Conservation (phyloP, 1,140 invertebrate genomes). For the Camponotus pennsylvanicus region DNA sequence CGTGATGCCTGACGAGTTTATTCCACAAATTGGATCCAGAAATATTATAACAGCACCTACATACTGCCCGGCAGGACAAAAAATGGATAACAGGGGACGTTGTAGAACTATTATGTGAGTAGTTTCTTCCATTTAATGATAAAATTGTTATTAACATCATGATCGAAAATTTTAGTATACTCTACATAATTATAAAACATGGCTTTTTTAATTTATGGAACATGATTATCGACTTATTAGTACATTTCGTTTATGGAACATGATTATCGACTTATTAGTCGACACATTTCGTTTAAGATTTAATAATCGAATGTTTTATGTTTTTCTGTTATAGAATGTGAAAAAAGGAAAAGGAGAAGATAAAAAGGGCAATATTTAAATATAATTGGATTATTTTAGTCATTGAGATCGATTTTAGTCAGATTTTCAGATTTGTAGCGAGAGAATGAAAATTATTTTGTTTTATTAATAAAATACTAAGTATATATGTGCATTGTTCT, state of each 20-base stretch:
- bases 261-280: background rate
- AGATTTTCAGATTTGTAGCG: background rate
- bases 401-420: background rate
- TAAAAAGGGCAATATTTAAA: background rate
- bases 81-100: background rate
- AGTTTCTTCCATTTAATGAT: background rate
- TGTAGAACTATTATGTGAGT: constrained; percentile 59
- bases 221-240: background rate
- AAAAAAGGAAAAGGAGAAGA: background rate
- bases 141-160: background rate
- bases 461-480: background rate
- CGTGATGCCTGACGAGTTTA: background rate
- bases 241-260: background rate
- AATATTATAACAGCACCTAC: background rate
- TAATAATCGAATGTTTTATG: constrained; percentile 10
- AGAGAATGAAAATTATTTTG: background rate
- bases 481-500: background rate
- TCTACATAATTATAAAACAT: background rate
- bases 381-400: background rate
- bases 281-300: background rate
- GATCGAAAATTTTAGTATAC: background rate
- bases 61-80: constrained; percentile 10
- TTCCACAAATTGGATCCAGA: background rate
- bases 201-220: background rate
- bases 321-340: constrained; percentile 19